phyloP scores from a whole-genome alignment of 2,797 vertebrate species.

The Simalia tracyae region DNA sequence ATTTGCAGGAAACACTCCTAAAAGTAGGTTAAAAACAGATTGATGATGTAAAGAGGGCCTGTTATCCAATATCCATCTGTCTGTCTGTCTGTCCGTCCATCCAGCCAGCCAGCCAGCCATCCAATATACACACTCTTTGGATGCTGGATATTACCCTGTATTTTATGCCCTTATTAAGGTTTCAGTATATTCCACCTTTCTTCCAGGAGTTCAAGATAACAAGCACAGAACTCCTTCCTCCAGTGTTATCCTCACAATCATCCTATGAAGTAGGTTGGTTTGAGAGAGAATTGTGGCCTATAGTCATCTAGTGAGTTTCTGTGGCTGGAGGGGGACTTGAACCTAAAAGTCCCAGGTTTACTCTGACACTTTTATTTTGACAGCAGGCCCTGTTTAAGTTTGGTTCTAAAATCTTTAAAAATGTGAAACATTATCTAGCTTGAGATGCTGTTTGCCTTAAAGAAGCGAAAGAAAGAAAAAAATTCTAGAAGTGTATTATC shows the following conservation, averaged over 20 bases:
- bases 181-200: neutral
- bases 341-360: neutral
- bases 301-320: neutral
- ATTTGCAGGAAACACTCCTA: neutral
- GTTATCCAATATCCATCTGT: neutral
- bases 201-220: neutral
- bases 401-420: neutral
- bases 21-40: neutral
- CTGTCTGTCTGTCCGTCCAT: neutral
- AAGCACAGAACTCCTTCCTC: neutral
- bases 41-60: neutral
- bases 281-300: neutral
- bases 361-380: neutral
- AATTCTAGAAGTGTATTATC: neutral
- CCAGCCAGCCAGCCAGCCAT: neutral
- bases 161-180: neutral
- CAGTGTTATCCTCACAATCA: neutral
- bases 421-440: neutral
- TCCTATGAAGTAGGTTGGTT: neutral
- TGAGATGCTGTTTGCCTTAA: neutral
- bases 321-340: neutral
- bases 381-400: neutral
- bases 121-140: neutral
- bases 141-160: neutral
- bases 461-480: neutral